Conservation (phyloP, 2,888 invertebrate genomes). For the Cabera pusaria region DNA sequence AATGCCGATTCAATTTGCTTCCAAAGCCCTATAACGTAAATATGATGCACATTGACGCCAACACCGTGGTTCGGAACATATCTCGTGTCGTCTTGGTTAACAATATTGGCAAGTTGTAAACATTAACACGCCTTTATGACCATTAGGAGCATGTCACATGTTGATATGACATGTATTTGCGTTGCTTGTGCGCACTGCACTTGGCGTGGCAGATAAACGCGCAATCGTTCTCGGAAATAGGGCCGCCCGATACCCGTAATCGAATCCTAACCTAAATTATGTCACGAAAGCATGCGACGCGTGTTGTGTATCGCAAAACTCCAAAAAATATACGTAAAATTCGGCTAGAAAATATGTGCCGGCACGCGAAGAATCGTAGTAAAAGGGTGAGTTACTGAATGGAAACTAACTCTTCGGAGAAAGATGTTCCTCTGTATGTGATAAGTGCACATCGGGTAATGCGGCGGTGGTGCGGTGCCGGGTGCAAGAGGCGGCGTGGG, state of each 20-base stretch:
- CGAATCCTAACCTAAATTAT: slow-evolving; percentile 39
- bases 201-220: slow-evolving; percentile 46
- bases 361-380: too few species aligned
- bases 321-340: too few species aligned
- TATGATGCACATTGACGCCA: too few species aligned
- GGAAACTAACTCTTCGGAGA: slow-evolving; percentile 4
- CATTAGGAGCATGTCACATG: slow-evolving; percentile 48
- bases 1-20: too few species aligned
- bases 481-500: slow-evolving; percentile 71
- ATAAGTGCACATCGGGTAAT: too few species aligned
- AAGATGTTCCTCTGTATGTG: too few species aligned
- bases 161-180: slow-evolving; percentile 50
- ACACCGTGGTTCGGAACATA: too few species aligned
- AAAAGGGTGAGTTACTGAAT: slow-evolving; percentile 7
- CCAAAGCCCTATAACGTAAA: too few species aligned
- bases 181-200: slow-evolving; percentile 70
- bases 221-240: slow-evolving; percentile 54
- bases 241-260: slow-evolving; percentile 53
- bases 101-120: slow-evolving; percentile 36
- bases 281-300: slow-evolving; percentile 19
- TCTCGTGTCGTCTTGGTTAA: too few species aligned
- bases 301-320: too few species aligned
- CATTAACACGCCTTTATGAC: slow-evolving; percentile 33
- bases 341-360: too few species aligned
- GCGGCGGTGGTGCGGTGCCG: slow-evolving; percentile 48